Percentiles rank a stretch among this genome's conserved stretches.
Conservation (phyloP, 2,888 invertebrate genomes). For the Tachina lurida region DNA sequence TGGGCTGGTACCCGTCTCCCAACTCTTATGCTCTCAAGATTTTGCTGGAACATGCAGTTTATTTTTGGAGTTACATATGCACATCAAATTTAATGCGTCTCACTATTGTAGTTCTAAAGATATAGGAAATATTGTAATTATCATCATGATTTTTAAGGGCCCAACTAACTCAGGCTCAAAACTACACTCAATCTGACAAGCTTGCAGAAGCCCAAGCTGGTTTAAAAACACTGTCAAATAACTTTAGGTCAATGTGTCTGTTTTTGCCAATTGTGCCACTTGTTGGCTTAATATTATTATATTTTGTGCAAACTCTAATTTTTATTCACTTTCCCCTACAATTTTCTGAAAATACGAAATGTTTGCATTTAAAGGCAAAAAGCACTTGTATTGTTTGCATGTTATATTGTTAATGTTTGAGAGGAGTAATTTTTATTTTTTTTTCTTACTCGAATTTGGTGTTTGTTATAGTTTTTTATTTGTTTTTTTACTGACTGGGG, state of each 20-base stretch:
- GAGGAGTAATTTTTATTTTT: slow-evolving; percentile 15
- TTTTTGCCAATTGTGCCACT: slow-evolving; percentile 45
- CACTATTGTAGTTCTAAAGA: too few species aligned
- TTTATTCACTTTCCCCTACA: not conserved
- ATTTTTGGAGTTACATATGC: too few species aligned
- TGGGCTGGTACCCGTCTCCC: too few species aligned
- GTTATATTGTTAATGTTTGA: slow-evolving; percentile 10
- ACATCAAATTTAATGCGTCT: too few species aligned
- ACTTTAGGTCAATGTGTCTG: not conserved
- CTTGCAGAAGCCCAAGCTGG: not conserved
- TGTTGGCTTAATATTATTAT: slow-evolving; percentile 13
- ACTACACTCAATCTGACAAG: too few species aligned
- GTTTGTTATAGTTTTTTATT: slow-evolving; percentile 31
- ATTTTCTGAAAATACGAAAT: not conserved
- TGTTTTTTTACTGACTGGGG: not conserved
- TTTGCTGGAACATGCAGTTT: too few species aligned
- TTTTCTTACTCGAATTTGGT: not conserved
- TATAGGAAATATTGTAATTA: too few species aligned
- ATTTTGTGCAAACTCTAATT: not conserved
- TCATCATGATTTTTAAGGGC: too few species aligned
- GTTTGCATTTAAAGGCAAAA: not conserved
- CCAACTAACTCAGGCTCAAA: too few species aligned
- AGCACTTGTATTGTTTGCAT: slow-evolving; percentile 14
- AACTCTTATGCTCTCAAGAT: too few species aligned
- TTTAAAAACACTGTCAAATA: not conserved